These are phyloP conservation scores for Leiothrix lutea DNA, from an alignment of 2,113 vertebrate species.

Conservation along the genomic window DNA sequence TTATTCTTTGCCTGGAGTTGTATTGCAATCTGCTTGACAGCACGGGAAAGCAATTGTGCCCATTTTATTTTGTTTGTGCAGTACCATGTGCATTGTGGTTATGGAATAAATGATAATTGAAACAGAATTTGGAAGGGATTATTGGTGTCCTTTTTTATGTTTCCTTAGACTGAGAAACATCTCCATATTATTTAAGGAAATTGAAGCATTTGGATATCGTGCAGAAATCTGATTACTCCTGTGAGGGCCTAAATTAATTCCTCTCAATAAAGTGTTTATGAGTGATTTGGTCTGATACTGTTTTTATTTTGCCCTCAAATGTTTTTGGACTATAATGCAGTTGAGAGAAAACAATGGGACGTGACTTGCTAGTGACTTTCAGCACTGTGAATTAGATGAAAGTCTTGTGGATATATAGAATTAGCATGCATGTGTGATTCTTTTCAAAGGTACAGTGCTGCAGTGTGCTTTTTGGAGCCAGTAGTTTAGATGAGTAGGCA, in stretches of 20 bases:
- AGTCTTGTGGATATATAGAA: background rate
- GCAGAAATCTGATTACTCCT: background rate
- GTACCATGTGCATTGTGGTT: background rate
- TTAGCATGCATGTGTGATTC: background rate
- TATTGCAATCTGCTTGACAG: background rate
- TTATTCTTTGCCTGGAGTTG: background rate
- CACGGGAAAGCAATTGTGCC: background rate
- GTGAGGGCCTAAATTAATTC: background rate
- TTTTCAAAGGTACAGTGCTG: background rate
- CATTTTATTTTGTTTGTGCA: background rate
- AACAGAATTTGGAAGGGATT: background rate
- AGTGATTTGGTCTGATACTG: background rate
- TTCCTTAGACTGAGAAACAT: background rate
- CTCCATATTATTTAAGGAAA: background rate
- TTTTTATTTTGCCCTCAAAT: background rate
- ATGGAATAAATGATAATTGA: conserved; percentile 4
- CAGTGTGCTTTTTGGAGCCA: background rate
- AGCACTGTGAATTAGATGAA: background rate
- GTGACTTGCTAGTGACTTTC: background rate
- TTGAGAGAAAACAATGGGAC: background rate
- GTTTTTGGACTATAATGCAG: background rate
- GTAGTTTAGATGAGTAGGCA: background rate
- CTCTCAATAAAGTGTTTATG: background rate
- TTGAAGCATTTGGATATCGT: background rate
- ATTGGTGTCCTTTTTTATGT: background rate